Percentiles rank a stretch among this genome's conserved stretches.
phyloP scores from a whole-genome alignment of 2,888 invertebrate genomes.

The Parascotia fuliginaria region DNA sequence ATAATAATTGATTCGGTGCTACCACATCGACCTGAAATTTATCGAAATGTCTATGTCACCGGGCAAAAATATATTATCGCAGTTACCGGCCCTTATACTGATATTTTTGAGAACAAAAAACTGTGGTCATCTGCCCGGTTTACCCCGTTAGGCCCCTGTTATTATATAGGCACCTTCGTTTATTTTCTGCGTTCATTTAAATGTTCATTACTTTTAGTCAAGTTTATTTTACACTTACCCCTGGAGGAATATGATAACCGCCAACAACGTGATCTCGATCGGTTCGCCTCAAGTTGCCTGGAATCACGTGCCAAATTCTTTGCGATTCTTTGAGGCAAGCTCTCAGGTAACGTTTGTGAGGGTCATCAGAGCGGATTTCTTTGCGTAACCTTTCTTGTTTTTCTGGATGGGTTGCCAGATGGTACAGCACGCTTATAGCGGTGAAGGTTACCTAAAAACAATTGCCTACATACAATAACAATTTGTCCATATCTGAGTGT shows the following conservation, averaged over 20 bases:
- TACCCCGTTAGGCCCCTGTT: no score
- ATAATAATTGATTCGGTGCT: conserved; percentile 90
- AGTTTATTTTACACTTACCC: conserved; percentile 58
- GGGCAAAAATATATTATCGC: no score
- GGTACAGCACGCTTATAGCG: conserved; percentile 76
- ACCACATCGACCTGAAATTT: conserved; percentile 88
- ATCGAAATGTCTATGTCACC: no score
- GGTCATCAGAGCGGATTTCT: conserved; percentile 59
- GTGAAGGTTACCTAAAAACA: conserved; percentile 69
- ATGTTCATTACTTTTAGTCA: neutral
- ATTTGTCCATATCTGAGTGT: no score
- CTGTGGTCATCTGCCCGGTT: no score
- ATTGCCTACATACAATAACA: neutral
- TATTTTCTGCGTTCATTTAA: no score
- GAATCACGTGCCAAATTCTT: conserved; percentile 71
- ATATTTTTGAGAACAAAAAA: no score
- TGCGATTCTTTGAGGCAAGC: conserved; percentile 88
- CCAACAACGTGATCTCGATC: conserved; percentile 71
- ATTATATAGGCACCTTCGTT: no score
- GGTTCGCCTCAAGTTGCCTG: conserved; percentile 68
- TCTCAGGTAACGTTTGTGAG: conserved; percentile 78
- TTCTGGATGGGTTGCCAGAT: conserved; percentile 81
- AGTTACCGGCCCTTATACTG: no score
- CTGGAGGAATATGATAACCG: conserved; percentile 74
- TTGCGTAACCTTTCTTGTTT: conserved; percentile 80